Conservation (phyloP, 2,797 vertebrate species). For the Chaetophractus vellerosus region DNA sequence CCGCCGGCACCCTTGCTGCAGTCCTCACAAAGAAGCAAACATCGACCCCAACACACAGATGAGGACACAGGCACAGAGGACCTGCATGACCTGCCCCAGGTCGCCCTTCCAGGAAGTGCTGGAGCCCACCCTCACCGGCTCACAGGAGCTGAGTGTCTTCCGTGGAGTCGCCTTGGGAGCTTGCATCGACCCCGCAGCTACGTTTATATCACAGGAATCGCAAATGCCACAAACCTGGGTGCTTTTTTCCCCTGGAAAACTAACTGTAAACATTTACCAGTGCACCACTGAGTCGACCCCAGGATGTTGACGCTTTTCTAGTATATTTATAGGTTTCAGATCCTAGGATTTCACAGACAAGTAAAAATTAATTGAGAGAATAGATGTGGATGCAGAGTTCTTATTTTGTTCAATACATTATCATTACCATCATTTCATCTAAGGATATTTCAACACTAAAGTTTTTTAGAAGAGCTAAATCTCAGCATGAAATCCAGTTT, state of each 20-base stretch:
- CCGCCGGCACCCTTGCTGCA: not conserved
- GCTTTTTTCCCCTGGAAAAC: not conserved
- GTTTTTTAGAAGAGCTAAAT: conserved; percentile 63
- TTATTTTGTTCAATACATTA: conserved; percentile 74
- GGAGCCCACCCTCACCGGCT: not conserved
- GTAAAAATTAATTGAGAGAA: conserved; percentile 59
- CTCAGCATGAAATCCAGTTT: conserved; percentile 63
- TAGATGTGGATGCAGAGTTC: conserved; percentile 58
- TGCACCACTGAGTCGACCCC: not conserved
- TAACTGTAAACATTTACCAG: conserved; percentile 25
- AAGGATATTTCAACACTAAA: conserved; percentile 64
- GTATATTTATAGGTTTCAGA: not conserved
- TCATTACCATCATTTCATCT: conserved; percentile 65
- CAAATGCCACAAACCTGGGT: not conserved
- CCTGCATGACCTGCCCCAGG: not conserved
- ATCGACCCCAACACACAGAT: not conserved
- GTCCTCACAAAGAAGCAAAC: not conserved
- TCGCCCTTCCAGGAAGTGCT: not conserved
- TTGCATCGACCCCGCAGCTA: not conserved
- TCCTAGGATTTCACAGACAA: conserved; percentile 63
- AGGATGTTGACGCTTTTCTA: conserved; percentile 2
- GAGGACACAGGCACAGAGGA: conserved; percentile 7
- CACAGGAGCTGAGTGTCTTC: not conserved
- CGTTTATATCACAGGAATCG: not conserved
- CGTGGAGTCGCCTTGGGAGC: not conserved